These are phyloP conservation scores for Haliclona indistincta DNA, from an alignment of 37 sponge, comb jelly and placozoan species.

Conservation along the genomic window DNA sequence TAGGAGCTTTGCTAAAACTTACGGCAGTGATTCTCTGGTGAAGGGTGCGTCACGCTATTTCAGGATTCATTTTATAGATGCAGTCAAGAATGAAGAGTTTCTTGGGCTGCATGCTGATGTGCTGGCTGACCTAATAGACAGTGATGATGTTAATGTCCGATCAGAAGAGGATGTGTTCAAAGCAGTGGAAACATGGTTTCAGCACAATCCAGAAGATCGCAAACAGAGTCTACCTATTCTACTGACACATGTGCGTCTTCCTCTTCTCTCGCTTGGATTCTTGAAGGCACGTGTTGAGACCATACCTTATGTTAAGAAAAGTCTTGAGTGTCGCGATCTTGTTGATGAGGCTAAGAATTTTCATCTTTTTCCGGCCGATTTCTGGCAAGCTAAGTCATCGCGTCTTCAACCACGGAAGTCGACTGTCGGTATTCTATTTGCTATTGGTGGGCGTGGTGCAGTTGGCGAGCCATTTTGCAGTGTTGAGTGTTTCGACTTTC, in stretches of 20 bases:
- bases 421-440: constrained; percentile 83
- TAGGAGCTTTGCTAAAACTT: constrained; percentile 72
- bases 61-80: constrained; percentile 79
- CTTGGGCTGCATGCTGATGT: constrained; percentile 52
- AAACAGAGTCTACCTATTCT: constrained; percentile 47
- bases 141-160: constrained; percentile 71
- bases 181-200: constrained; percentile 66
- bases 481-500: constrained; percentile 92
- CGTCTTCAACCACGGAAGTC: constrained; percentile 77
- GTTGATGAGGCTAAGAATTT: constrained; percentile 90
- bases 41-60: constrained; percentile 63
- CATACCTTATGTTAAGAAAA: constrained; percentile 52
- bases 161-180: constrained; percentile 73
- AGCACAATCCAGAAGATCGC: constrained; percentile 43
- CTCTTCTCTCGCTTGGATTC: constrained; percentile 73
- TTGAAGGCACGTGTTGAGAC: constrained; percentile 71
- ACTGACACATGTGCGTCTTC: constrained; percentile 67
- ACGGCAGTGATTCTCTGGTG: constrained; percentile 56
- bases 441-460: constrained; percentile 91
- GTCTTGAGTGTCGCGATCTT: constrained; percentile 75
- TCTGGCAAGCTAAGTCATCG: constrained; percentile 11
- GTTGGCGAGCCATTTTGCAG: constrained; percentile 82
- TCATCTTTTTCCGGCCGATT: constrained; percentile 70
- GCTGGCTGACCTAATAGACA: constrained; percentile 57
- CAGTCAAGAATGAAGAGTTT: constrained; percentile 82